Evolutionary conservation across 2,888 invertebrate genomes (phyloP), one percentile per base, ranked within the genome.

Genomic region (Chrysopilus asiliformis): DNA sequence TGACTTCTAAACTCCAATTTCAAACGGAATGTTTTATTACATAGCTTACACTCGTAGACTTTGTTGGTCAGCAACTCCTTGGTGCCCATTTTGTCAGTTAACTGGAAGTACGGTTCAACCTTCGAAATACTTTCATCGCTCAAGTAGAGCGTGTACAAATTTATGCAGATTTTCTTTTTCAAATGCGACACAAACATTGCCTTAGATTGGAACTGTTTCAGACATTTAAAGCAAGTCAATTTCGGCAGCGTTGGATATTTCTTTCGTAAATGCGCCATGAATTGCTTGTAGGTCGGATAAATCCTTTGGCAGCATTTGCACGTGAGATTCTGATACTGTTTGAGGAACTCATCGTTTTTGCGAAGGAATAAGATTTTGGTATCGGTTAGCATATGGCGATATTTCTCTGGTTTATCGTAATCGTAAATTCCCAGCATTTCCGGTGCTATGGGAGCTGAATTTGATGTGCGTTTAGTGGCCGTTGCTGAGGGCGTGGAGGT

Each of bases 221-320:
- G 48, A 43, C 64, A 64, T 36, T 63, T 63, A 43, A 64, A 64
- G 45, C 64, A 64, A 6, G 60, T 45, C 39, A 63, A 63, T 34
- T 62, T 53, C 20, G 61, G 60, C 41, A 64, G 36, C 20, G 51
- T 47, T 8, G 56, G 53, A 47, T 61, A 63, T 46, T 60, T 61
- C 39, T 64, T 62, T 16, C 64, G 54, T 51, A 64, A 63, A 40
- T 64, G 64, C 5, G 62, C 62, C 64, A 64, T 64, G 35, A 64
- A 64, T 34, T 58, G 57, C 43, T 64, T 64, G 36, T 64, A 64
- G 3, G 60, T 60, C 19, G 53, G 51, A 41, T 59, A 61, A 36
- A 49, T 55, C 41, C 58, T 58, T 38, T 53, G 52, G 40, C 64
- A 64, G 37, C 64, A 64, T 14, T 56, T 60, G 38, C 64, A 64